A percentile compares a stretch with the other conserved stretches of the same genome.
phyloP scores from a whole-genome alignment of 2,888 invertebrate species.

The Acanthacorydalis orientalis region DNA sequence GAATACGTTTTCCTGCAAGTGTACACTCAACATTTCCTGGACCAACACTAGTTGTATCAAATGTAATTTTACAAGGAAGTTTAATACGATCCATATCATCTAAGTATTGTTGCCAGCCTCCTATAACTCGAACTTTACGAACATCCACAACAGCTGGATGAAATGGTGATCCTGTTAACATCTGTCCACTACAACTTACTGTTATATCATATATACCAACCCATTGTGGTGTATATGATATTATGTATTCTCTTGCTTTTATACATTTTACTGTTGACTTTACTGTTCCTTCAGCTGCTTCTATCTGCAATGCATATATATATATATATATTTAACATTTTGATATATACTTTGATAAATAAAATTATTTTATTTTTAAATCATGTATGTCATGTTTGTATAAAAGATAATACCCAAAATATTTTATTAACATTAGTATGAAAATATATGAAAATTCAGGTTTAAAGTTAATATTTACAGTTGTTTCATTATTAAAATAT shows the following conservation, averaged over 20 bases:
- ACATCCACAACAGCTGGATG: constrained; percentile 53
- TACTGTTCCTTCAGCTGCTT: constrained; percentile 31
- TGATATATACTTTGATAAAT: too few relatives aligned
- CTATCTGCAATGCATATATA: constrained; percentile 13
- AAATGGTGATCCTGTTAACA: constrained; percentile 41
- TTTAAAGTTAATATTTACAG: too few relatives aligned
- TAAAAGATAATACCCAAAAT: too few relatives aligned
- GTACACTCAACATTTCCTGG: constrained; percentile 62
- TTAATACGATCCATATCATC: constrained; percentile 59
- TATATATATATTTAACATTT: not conserved
- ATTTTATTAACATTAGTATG: too few relatives aligned
- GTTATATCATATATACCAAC: constrained; percentile 85
- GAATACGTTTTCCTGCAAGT: constrained; percentile 44
- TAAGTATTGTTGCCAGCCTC: constrained; percentile 72
- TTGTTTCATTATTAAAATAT: too few relatives aligned
- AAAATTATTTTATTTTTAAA: too few relatives aligned
- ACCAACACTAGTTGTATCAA: constrained; percentile 80
- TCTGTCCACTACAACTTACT: constrained; percentile 42
- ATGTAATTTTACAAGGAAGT: constrained; percentile 62
- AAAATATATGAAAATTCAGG: too few relatives aligned
- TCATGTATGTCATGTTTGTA: too few relatives aligned
- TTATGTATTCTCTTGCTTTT: constrained; percentile 65
- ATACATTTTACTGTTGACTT: constrained; percentile 34
- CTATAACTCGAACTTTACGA: constrained; percentile 53
- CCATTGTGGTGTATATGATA: constrained; percentile 78